Conservation (phyloP, 2,888 invertebrate genomes). For the Eupithecia pulchellata region DNA sequence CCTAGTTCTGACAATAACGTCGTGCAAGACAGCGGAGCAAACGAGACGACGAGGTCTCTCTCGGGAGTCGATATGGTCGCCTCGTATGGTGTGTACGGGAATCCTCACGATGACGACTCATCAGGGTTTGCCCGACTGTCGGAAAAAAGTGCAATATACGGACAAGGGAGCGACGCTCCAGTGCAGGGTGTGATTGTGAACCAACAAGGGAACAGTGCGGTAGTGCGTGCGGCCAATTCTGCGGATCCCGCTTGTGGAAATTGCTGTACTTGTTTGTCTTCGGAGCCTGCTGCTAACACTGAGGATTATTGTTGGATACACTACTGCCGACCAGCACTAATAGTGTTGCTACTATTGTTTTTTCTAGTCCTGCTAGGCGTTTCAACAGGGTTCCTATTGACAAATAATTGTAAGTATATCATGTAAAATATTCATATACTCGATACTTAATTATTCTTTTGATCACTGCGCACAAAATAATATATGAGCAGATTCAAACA, state of each 20-base stretch:
- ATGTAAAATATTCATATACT: not conserved
- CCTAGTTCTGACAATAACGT: slow-evolving; percentile 78
- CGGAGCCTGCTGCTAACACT: slow-evolving; percentile 72
- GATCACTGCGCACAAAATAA: not conserved
- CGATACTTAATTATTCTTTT: not conserved
- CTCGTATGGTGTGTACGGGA: slow-evolving; percentile 83
- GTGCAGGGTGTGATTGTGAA: slow-evolving; percentile 83
- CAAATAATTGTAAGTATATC: slow-evolving; percentile 85
- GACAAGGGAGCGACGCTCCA: slow-evolving; percentile 77
- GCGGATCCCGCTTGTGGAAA: slow-evolving; percentile 63
- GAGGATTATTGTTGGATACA: slow-evolving; percentile 84
- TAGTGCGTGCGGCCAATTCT: slow-evolving; percentile 66
- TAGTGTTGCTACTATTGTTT: slow-evolving; percentile 81
- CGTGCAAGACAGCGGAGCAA: slow-evolving; percentile 69
- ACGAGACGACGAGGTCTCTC: slow-evolving; percentile 75
- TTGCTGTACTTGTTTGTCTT: slow-evolving; percentile 69
- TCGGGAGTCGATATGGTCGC: slow-evolving; percentile 84
- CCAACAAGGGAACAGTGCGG: slow-evolving; percentile 82
- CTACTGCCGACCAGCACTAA: slow-evolving; percentile 83
- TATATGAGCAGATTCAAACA: not conserved
- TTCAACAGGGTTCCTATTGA: slow-evolving; percentile 84
- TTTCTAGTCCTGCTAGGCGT: slow-evolving; percentile 84
- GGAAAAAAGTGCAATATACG: slow-evolving; percentile 73
- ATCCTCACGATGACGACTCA: slow-evolving; percentile 80
- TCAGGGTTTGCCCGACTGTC: slow-evolving; percentile 78